phyloP scores from a whole-genome alignment of 1,140 invertebrate species.

The Bilobella aurantiaca region DNA sequence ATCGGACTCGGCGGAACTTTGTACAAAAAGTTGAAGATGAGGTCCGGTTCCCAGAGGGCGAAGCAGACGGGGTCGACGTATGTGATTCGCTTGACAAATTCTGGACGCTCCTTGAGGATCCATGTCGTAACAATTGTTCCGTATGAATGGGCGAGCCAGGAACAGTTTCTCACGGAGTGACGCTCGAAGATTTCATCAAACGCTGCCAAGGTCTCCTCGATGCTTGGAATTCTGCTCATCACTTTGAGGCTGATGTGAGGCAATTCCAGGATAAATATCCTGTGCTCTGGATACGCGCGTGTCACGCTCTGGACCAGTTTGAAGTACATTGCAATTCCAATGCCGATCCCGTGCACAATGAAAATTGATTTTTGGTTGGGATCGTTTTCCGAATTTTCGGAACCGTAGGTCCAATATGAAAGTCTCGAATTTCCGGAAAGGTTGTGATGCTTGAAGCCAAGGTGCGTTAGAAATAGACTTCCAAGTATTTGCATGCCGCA shows the following conservation, averaged over 20 bases:
- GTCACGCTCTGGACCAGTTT: conserved; percentile 2
- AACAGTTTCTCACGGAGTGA: background rate
- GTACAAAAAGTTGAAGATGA: conserved; percentile 15
- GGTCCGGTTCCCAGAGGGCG: conserved; percentile 14
- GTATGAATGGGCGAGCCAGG: conserved; percentile 12
- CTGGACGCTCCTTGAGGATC: conserved; percentile 12
- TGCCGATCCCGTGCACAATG: conserved; percentile 14
- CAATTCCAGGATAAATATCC: conserved; percentile 2
- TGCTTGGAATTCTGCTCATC: background rate
- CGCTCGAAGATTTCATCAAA: conserved; percentile 11
- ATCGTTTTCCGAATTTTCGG: background rate
- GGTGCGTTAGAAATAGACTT: background rate
- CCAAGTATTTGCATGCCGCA: conserved; percentile 1
- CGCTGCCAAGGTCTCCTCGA: conserved; percentile 9
- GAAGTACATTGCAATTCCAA: conserved; percentile 13
- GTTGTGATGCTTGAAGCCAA: background rate
- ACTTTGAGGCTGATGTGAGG: conserved; percentile 13
- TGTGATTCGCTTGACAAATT: background rate
- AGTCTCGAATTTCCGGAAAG: background rate
- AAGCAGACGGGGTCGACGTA: conserved; percentile 17
- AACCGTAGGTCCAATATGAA: conserved; percentile 14
- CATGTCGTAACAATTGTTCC: conserved; percentile 12
- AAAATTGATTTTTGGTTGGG: conserved; percentile 11
- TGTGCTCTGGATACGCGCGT: background rate
- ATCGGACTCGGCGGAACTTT: background rate